These are phyloP conservation scores for Sympetrum striolatum DNA, from an alignment of 2,888 invertebrate genomes.

Conservation along the genomic window DNA sequence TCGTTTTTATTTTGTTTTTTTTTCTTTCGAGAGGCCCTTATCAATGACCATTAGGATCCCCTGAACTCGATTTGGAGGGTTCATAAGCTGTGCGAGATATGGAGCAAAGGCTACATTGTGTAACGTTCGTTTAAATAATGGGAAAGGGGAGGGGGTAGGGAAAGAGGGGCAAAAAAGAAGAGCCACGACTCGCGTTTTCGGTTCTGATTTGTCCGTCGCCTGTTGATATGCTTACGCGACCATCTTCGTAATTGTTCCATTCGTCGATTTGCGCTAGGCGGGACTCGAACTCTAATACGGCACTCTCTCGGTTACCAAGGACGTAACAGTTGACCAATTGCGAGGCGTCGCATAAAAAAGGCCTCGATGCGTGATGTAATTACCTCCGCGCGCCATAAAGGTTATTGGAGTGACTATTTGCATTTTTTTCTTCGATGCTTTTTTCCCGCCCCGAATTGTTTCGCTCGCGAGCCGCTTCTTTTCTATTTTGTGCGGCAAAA, in stretches of 20 bases:
- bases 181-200: not conserved
- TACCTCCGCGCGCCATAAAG: not conserved
- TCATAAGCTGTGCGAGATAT: conserved; percentile 15
- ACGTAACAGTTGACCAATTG: conserved; percentile 25
- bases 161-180: not conserved
- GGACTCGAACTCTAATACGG: not conserved
- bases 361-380: conserved; percentile 8
- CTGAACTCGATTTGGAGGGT: conserved; percentile 31
- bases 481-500: not conserved
- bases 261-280: not conserved
- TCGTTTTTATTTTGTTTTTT: not conserved
- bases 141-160: not conserved
- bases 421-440: not conserved
- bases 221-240: not conserved
- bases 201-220: not conserved
- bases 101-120: not conserved
- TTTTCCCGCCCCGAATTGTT: not conserved
- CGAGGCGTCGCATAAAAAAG: not conserved
- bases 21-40: not conserved
- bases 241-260: not conserved
- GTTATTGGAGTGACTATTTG: not conserved
- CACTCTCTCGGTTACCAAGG: conserved; percentile 25
- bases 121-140: not conserved
- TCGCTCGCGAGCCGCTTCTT: not conserved
- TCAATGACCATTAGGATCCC: conserved; percentile 30